Base-by-base conservation (phyloP, 2,797 vertebrate genomes). In the Linurgus olivaceus region DNA sequence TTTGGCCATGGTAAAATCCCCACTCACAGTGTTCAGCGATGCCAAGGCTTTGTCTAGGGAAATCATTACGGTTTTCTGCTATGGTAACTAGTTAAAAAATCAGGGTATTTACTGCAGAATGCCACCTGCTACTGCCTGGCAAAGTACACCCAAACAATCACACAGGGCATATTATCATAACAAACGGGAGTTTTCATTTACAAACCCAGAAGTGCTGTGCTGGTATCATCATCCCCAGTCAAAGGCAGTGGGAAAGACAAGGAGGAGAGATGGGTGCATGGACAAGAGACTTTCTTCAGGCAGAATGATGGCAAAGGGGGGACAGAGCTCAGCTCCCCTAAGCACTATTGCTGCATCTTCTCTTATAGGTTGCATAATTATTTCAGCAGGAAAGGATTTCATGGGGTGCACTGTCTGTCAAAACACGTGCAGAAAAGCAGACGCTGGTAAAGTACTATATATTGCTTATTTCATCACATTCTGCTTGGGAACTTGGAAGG, bases 51-150 rank as follows among this genome's bases (percentile, higher is more conserved):
- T n/a, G 54, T 31, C 62, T 66, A 76, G 70, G 44, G 47, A 90
- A 91, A 91, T 73, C 70, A 74, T 20, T 71, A 57, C 10, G 21
- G 28, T 58, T 92, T 91, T 80, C 62, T 7, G 13, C 42, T 65
- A 47, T 33, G 26, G 2, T 48, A 79, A 75, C 23, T 45, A 65
- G 38, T 54, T 86, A 82, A 85, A 96, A 80, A 91, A 70, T 40
- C 35, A 58, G 50, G 45, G 29, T 82, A 44, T 74, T 91, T 80
- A 71, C 38, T 89, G 75, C 55, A 71, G 82, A 85, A 80, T 54
- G 28, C 48, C 85, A 96, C 85, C 72, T 94, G 82, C 58, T 86
- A 83, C 68, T 83, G 68, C 50, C 75, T 90, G 73, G 76, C 72
- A 91, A 94, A 88, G 13, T 37, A 74, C 2, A 16, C 57, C 63